Percentiles rank a stretch among this genome's conserved stretches.
Conservation (phyloP, 2,113 vertebrate genomes). For the Lepus europaeus region DNA sequence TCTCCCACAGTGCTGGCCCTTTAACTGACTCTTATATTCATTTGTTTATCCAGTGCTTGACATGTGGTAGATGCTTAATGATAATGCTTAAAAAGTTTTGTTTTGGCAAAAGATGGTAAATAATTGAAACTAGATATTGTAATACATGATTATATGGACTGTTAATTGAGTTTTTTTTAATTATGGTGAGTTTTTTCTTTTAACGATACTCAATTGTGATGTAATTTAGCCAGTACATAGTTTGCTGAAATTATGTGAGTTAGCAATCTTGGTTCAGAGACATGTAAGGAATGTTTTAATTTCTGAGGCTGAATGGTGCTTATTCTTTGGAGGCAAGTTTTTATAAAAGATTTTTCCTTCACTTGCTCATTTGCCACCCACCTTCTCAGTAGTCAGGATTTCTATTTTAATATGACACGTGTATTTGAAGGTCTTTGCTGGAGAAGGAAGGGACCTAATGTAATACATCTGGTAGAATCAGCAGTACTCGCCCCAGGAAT, state of each 20-base stretch:
- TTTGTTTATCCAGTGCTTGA: slow-evolving; percentile 36
- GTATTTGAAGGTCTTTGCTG: slow-evolving; percentile 75
- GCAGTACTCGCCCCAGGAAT: slow-evolving; percentile 68
- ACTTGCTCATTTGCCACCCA: slow-evolving; percentile 77
- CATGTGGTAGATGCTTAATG: slow-evolving; percentile 38
- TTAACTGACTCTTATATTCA: neutral
- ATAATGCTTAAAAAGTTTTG: slow-evolving; percentile 52
- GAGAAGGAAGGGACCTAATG: slow-evolving; percentile 69
- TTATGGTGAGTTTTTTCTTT: slow-evolving; percentile 64
- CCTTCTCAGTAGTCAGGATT: slow-evolving; percentile 79
- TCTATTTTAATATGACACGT: slow-evolving; percentile 75
- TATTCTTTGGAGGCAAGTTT: slow-evolving; percentile 71
- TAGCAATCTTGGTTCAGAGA: slow-evolving; percentile 68
- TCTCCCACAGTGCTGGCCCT: neutral
- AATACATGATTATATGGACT: neutral
- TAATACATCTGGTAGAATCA: slow-evolving; percentile 74
- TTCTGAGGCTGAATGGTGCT: slow-evolving; percentile 65
- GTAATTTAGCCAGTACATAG: slow-evolving; percentile 55
- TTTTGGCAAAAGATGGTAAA: slow-evolving; percentile 42
- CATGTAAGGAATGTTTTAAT: slow-evolving; percentile 72
- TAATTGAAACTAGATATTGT: slow-evolving; percentile 17
- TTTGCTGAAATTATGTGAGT: slow-evolving; percentile 65
- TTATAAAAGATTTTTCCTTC: slow-evolving; percentile 76
- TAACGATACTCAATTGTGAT: slow-evolving; percentile 57
- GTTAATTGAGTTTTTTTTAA: slow-evolving; percentile 48